Conservation (phyloP, 2,113 vertebrate species). For the Mus spicilegus region DNA sequence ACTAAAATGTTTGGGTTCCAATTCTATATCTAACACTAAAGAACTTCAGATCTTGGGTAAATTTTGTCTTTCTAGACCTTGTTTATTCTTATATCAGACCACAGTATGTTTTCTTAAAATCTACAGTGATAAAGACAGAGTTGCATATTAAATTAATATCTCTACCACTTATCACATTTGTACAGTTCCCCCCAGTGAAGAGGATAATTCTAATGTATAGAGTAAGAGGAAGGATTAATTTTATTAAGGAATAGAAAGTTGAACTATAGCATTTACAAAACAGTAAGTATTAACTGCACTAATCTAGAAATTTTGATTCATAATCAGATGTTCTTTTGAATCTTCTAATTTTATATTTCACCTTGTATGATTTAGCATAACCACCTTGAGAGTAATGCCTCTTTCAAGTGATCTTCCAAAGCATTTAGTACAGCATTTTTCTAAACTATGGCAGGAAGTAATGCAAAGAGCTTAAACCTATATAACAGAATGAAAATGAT, state of each 20-base stretch:
- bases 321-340: neutral
- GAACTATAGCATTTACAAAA: neutral
- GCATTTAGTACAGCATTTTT: neutral
- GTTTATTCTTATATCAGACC: neutral
- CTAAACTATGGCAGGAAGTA: constrained; percentile 23
- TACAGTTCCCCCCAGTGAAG: neutral
- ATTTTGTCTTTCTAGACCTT: neutral
- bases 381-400: neutral
- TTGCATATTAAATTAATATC: neutral
- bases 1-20: neutral
- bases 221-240: neutral
- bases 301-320: neutral
- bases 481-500: neutral
- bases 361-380: neutral
- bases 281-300: neutral
- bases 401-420: neutral
- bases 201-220: neutral
- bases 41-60: neutral
- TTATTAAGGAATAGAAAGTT: neutral
- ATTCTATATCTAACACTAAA: neutral
- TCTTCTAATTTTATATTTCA: neutral
- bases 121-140: neutral
- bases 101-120: neutral
- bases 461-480: neutral
- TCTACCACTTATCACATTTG: neutral